Conservation (phyloP, 23 tunicate genomes). For the Diplosoma virens region DNA sequence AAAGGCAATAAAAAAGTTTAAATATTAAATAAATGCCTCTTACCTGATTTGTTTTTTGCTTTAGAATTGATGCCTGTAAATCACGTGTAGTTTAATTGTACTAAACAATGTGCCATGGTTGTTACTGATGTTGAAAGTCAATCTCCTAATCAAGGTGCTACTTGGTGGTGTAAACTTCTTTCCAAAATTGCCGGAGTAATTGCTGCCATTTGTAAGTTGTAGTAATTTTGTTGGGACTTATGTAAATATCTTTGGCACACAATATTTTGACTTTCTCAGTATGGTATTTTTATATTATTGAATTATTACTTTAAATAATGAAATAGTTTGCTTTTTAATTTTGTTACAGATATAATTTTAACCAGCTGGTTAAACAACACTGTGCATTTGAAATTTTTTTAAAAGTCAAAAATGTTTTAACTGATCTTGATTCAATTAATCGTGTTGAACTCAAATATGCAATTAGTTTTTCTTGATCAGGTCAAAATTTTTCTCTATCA, state of each 20-base stretch:
- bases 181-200: slow-evolving; percentile 60
- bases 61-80: too few relatives aligned
- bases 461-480: not conserved
- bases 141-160: slow-evolving; percentile 46
- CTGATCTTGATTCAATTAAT: not conserved
- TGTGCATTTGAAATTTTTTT: too few relatives aligned
- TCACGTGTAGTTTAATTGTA: not conserved
- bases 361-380: too few relatives aligned
- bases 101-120: not conserved
- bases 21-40: too few relatives aligned
- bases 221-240: not conserved
- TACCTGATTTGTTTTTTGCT: too few relatives aligned
- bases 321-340: not conserved
- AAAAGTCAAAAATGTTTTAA: not conserved
- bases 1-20: too few relatives aligned
- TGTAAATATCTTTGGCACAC: not conserved
- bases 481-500: not conserved
- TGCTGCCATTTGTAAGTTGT: slow-evolving; percentile 69
- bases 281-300: not conserved
- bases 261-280: too few relatives aligned
- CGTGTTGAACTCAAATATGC: not conserved
- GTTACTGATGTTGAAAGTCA: slow-evolving; percentile 13
- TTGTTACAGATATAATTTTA: too few relatives aligned
- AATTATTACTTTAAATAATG: not conserved
- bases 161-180: slow-evolving; percentile 91